Conservation (phyloP, 2,113 vertebrate genomes). For the Cygnus atratus region DNA sequence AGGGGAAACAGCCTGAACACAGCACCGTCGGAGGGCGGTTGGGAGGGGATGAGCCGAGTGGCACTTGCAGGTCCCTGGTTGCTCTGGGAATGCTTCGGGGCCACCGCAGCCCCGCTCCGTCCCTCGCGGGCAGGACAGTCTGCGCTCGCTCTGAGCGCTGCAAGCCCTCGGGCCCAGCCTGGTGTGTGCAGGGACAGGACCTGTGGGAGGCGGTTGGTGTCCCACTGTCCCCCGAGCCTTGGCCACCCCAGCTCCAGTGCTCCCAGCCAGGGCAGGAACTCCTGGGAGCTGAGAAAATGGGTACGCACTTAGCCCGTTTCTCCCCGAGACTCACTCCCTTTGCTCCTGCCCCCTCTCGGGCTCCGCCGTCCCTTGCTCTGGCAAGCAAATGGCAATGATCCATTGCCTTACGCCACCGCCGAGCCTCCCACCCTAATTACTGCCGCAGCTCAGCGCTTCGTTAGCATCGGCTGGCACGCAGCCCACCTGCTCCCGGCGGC, state of each 20-base stretch:
- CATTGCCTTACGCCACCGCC: not conserved
- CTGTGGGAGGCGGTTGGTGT: not conserved
- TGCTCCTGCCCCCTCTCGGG: not conserved
- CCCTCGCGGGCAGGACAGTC: not conserved
- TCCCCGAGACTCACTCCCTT: not conserved
- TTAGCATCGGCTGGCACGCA: not conserved
- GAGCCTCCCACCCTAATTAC: conserved; percentile 28
- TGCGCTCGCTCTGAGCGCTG: not conserved
- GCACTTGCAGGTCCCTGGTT: not conserved
- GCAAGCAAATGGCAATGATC: not conserved
- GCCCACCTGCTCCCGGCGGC: not conserved
- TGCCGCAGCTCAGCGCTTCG: not conserved
- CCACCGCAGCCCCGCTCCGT: not conserved
- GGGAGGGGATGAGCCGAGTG: not conserved
- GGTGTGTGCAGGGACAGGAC: rapidly evolving
- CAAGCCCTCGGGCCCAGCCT: not conserved
- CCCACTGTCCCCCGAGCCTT: not conserved
- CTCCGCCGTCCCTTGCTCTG: not conserved
- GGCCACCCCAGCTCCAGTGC: rapidly evolving
- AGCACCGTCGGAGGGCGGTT: not conserved
- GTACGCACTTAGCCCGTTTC: not conserved
- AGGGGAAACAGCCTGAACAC: not conserved
- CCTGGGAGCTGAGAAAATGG: not conserved
- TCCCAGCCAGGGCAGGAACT: not conserved
- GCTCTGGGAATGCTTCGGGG: not conserved